Conservation (phyloP, 2,797 vertebrate genomes). For the Pempheris klunzingeri region DNA sequence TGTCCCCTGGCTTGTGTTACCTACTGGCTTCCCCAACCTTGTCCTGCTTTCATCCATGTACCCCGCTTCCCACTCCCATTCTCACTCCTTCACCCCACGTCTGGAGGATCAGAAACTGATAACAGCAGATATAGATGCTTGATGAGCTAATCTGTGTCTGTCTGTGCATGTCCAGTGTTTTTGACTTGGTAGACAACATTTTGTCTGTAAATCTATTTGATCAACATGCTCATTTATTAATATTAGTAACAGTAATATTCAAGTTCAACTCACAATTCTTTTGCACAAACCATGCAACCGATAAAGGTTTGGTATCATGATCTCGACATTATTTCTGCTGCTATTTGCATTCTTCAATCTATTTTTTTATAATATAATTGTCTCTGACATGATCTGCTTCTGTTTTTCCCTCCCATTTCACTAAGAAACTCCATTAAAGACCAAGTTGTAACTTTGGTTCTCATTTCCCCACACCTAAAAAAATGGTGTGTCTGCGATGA, state of each 20-base stretch:
- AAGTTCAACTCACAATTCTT: too few relatives aligned
- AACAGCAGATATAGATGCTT: constrained; percentile 30
- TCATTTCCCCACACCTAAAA: too few relatives aligned
- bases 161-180: neutral
- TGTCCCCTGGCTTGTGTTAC: constrained; percentile 73
- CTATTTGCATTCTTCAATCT: neutral
- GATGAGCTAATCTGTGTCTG: constrained; percentile 23
- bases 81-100: neutral
- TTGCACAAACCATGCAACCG: neutral
- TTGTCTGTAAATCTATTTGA: neutral
- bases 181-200: neutral
- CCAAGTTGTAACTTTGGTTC: too few relatives aligned
- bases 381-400: too few relatives aligned
- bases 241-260: too few relatives aligned
- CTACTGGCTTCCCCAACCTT: constrained; percentile 77
- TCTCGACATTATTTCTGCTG: neutral
- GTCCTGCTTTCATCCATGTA: constrained; percentile 38
- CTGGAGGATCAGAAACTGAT: constrained; percentile 40
- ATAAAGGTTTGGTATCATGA: neutral
- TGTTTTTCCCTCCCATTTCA: too few relatives aligned
- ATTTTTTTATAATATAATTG: neutral
- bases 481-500: too few relatives aligned
- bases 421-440: too few relatives aligned
- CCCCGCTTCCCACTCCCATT: neutral
- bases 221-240: too few relatives aligned